These are phyloP conservation scores for Euphonia xanthogaster DNA, from an alignment of 2,797 vertebrate genomes.

Conservation along the genomic window DNA sequence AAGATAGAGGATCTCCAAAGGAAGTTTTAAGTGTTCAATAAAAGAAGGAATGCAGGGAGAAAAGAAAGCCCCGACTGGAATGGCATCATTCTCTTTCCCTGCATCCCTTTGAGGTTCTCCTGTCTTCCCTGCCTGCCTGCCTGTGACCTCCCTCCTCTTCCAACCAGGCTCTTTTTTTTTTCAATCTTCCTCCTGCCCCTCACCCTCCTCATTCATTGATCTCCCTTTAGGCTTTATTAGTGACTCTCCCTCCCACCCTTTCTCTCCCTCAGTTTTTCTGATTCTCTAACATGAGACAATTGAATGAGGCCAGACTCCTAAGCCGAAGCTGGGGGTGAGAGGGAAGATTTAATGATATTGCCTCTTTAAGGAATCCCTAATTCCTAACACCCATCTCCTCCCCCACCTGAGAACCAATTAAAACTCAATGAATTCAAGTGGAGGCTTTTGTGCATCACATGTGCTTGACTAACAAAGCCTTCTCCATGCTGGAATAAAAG, in stretches of 20 bases:
- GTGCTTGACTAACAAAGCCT: conserved; percentile 81
- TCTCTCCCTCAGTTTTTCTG: conserved; percentile 52
- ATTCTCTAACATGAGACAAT: conserved; percentile 48
- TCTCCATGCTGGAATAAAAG: conserved; percentile 80
- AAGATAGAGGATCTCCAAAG: conserved; percentile 21
- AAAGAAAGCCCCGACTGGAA: conserved; percentile 19
- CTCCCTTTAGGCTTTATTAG: conserved; percentile 55
- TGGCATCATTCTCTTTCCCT: conserved; percentile 13
- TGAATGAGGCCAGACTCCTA: conserved; percentile 50
- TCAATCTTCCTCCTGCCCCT: conserved; percentile 8
- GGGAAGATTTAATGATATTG: conserved; percentile 65
- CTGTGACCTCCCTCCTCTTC: conserved; percentile 40
- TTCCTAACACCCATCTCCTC: conserved; percentile 77
- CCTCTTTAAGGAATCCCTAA: conserved; percentile 80
- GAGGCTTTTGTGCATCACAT: conserved; percentile 83
- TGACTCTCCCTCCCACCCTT: conserved; percentile 55
- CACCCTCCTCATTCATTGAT: conserved; percentile 36
- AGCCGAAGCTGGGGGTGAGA: conserved; percentile 27
- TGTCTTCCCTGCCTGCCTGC: conserved; percentile 25
- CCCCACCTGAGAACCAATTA: conserved; percentile 85
- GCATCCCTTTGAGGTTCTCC: conserved; percentile 49
- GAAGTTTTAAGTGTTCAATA: conserved; percentile 50
- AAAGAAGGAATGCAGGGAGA: conserved; percentile 44
- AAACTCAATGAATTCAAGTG: conserved; percentile 82
- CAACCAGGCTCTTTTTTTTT: neutral